Evolutionary conservation across 2,113 vertebrate species (phyloP), one percentile per base, ranked within the genome.

Genomic region (Narcine bancroftii): DNA sequence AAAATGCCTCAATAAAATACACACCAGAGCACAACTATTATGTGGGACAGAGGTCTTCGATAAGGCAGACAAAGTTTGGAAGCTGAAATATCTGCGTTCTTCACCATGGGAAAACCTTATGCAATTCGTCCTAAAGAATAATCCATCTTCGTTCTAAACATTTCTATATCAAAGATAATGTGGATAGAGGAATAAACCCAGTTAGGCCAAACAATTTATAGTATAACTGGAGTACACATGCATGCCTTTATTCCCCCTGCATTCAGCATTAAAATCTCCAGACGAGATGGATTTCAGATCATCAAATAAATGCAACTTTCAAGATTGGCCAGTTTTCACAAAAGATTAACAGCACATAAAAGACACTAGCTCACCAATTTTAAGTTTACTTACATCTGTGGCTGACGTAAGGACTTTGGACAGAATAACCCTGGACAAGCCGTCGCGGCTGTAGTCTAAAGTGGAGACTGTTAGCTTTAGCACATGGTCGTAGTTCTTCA

Each of bases 401-500:
- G 98, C 97, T 94, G 98, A 98, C 24, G 99, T 99, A 93, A 99
- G 95, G 93, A 98, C 98, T 97, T 99, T 99, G 47, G 99, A 99
- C 93, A 99, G 98, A 87, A 99, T 99, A 92, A 99, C 98, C 95
- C 99, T 96, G 91, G 98, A 97, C 93, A 99, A 95, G 26, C 99
- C 99, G 93, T 99, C 98, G 93, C 98, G 96, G 94, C 99, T 98
- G 93, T 99, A 99, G 95, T 99, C 99, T 95, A 99, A 95, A 92
- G 98, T 98, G 93, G 99, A 98, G 93, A 99, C 97, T 6, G 98
- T 98, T 92, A 99, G 94, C 95, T 99, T 99, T 93, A 99, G 95
- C 94, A 99, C 96, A 92, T 98, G 97, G 94, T 99, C 99, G 95
- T 99, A 98, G 95, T 98, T 99, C 97, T 99, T 99, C 94, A 99